Conservation (phyloP, 2,888 invertebrate species). For the Ophion ellenae region DNA sequence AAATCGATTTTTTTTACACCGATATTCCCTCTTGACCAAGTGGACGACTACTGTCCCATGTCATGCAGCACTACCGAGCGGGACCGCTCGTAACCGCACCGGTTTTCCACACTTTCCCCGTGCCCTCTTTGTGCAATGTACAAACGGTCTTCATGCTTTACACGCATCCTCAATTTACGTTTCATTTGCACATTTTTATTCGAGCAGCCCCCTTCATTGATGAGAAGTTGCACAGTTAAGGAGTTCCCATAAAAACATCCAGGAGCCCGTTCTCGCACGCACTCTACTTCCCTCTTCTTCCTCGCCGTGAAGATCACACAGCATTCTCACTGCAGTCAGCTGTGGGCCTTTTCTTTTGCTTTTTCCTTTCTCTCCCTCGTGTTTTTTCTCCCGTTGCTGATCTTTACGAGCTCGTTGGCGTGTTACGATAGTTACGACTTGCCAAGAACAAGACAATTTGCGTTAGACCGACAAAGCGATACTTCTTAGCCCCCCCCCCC, state of each 20-base stretch:
- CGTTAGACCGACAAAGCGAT: slow-evolving; percentile 48
- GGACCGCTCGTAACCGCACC: no score
- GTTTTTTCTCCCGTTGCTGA: slow-evolving; percentile 43
- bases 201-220: background rate
- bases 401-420: slow-evolving; percentile 63
- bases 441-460: slow-evolving; percentile 57
- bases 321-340: slow-evolving; percentile 40
- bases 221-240: background rate
- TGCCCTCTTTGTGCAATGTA: no score
- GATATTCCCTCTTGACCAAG: no score
- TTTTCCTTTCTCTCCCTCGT: slow-evolving; percentile 27
- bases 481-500: slow-evolving; percentile 19
- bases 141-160: background rate
- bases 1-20: no score
- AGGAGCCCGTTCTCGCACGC: slow-evolving; percentile 20
- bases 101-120: no score
- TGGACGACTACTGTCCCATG: no score
- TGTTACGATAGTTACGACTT: slow-evolving; percentile 52
- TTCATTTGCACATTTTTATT: background rate
- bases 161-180: background rate
- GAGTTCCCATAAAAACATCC: slow-evolving; percentile 47
- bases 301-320: slow-evolving; percentile 30
- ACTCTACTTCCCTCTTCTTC: background rate
- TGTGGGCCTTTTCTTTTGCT: slow-evolving; percentile 8
- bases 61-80: no score